These are phyloP conservation scores for Notolepis coatsorum DNA, from an alignment of 2,797 vertebrate species.

Conservation along the genomic window DNA sequence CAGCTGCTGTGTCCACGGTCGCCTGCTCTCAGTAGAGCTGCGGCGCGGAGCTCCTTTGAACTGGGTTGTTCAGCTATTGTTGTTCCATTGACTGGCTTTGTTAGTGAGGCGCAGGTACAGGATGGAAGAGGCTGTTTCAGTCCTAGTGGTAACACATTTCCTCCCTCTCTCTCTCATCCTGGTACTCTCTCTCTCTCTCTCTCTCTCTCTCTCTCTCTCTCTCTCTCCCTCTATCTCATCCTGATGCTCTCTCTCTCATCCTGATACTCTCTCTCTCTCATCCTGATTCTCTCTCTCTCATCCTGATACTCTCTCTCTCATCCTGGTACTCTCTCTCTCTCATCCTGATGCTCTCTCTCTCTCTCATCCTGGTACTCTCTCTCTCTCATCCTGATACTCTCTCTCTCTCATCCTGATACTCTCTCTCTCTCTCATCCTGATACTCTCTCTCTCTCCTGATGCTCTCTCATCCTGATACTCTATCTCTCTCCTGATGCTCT, in stretches of 20 bases:
- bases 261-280: not conserved
- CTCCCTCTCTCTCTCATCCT: conserved; percentile 22
- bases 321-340: not conserved
- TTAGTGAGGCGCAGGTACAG: conserved; percentile 44
- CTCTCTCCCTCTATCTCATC: not conserved
- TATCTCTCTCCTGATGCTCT: not conserved
- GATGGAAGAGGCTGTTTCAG: conserved; percentile 38
- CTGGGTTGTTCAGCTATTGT: conserved; percentile 16
- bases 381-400: not conserved
- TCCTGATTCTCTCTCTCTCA: not conserved
- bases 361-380: not conserved
- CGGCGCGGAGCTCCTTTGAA: conserved; percentile 51
- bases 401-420: not conserved
- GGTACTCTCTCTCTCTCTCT: conserved; percentile 12
- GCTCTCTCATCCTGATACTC: conserved; percentile 6
- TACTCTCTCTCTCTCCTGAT: conserved; percentile 10
- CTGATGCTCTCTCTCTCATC: not conserved
- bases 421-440: conserved; percentile 9
- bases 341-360: conserved; percentile 14
- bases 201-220: conserved; percentile 7
- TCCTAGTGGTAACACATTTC: conserved; percentile 11
- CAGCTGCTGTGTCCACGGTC: conserved; percentile 52
- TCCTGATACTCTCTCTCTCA: conserved; percentile 20
- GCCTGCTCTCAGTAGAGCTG: conserved; percentile 1
- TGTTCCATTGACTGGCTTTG: conserved; percentile 53